A percentile compares a stretch with the other conserved stretches of the same genome.
These are phyloP conservation scores for Distichodus sexfasciatus DNA, from an alignment of 2,797 vertebrate species.

Conservation along the genomic window DNA sequence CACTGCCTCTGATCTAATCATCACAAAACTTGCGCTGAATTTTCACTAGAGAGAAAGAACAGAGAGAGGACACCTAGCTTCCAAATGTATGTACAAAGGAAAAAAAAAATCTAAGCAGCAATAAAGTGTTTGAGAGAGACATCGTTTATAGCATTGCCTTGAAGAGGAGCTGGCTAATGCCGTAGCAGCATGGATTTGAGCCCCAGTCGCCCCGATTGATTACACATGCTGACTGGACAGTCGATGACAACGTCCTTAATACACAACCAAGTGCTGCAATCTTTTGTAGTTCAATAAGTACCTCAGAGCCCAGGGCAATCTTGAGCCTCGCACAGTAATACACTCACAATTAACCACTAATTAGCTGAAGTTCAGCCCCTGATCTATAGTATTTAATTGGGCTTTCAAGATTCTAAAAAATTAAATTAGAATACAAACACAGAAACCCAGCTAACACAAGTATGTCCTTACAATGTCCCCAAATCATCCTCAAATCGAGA, in stretches of 20 bases:
- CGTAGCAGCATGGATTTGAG: conserved; percentile 68
- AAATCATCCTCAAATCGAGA: too few relatives aligned
- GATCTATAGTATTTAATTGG: too few relatives aligned
- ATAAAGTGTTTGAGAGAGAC: conserved; percentile 45
- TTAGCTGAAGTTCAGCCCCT: not conserved
- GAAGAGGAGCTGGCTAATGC: conserved; percentile 55
- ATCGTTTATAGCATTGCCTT: conserved; percentile 37
- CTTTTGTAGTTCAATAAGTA: not conserved
- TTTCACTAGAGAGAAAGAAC: not conserved
- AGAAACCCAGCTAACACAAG: too few relatives aligned
- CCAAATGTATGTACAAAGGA: conserved; percentile 10
- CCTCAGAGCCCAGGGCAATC: too few relatives aligned
- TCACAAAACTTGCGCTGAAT: conserved; percentile 5
- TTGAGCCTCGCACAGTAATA: too few relatives aligned
- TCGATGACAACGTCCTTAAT: conserved; percentile 10
- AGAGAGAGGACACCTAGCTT: conserved; percentile 10
- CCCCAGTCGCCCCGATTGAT: conserved; percentile 54
- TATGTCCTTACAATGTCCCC: too few relatives aligned
- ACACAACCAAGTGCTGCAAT: not conserved
- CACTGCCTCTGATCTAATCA: not conserved
- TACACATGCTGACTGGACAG: conserved; percentile 28
- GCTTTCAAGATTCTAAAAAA: too few relatives aligned
- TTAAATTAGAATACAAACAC: too few relatives aligned
- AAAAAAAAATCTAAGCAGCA: not conserved
- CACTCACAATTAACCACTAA: not conserved